Conservation (phyloP, 2,888 invertebrate genomes). For the Philhelius pedissequus region DNA sequence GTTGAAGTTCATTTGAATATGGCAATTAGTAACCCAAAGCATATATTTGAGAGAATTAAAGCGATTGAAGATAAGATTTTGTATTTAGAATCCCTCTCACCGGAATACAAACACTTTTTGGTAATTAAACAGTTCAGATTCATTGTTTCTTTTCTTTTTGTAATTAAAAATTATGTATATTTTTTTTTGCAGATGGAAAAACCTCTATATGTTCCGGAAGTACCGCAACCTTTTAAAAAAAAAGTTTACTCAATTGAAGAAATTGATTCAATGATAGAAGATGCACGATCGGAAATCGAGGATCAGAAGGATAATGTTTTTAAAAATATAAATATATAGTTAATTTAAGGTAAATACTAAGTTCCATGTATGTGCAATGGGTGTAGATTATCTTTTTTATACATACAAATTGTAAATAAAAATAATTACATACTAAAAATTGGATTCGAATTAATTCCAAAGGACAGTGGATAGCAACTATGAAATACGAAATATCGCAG, state of each 20-base stretch:
- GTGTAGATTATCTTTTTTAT: too few relatives aligned
- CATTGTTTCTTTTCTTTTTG: not conserved
- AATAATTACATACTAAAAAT: too few relatives aligned
- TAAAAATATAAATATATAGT: not conserved
- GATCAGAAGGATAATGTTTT: not conserved
- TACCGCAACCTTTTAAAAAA: not conserved
- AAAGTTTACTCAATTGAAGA: constrained; percentile 49
- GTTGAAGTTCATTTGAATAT: constrained; percentile 82
- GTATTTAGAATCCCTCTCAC: constrained; percentile 87
- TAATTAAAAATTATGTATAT: not conserved
- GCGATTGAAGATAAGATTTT: constrained; percentile 87
- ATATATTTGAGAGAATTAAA: constrained; percentile 86
- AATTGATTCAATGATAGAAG: constrained; percentile 44
- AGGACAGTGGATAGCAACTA: too few relatives aligned
- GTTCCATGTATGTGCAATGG: too few relatives aligned
- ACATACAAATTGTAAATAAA: too few relatives aligned
- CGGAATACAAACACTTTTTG: constrained; percentile 88
- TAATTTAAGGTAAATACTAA: not conserved
- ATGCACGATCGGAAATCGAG: constrained; percentile 32
- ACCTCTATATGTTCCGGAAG: constrained; percentile 6
- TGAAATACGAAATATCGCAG: too few relatives aligned
- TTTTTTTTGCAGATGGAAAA: constrained; percentile 39
- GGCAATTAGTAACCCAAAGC: constrained; percentile 81
- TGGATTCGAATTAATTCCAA: too few relatives aligned
- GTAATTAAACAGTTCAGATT: constrained; percentile 74